Conservation (phyloP, 2,797 vertebrate genomes). For the Danio jaintianensis region DNA sequence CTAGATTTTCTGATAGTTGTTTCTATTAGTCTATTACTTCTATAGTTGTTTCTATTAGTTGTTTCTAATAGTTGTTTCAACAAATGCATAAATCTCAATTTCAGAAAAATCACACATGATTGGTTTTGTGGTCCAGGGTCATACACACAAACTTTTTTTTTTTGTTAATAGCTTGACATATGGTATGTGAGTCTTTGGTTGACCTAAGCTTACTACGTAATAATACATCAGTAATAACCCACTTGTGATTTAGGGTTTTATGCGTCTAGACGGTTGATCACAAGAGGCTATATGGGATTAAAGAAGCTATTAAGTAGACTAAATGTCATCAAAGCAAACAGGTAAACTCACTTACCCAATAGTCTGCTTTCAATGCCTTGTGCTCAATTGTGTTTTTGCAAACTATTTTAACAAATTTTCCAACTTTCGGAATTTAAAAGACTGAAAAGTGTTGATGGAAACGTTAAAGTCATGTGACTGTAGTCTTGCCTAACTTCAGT, state of each 20-base stretch:
- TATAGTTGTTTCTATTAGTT: no score
- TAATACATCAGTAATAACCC: background rate
- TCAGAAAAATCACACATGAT: no score
- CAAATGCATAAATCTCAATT: no score
- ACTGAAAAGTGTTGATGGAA: no score
- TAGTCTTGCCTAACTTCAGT: no score
- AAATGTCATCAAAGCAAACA: background rate
- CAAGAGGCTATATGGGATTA: background rate
- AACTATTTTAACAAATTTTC: background rate
- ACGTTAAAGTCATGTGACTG: no score
- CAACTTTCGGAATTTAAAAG: no score
- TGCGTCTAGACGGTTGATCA: background rate
- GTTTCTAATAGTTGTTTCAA: no score
- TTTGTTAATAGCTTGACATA: background rate
- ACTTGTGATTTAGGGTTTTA: background rate
- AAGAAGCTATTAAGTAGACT: background rate
- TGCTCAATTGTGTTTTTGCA: background rate
- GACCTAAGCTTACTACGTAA: background rate
- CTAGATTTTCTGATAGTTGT: no score
- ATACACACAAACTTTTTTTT: background rate
- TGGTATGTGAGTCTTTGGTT: background rate
- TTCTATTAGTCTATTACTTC: no score
- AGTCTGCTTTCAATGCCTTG: background rate
- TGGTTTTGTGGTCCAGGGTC: no score
- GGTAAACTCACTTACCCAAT: no score